A percentile compares a stretch with the other conserved stretches of the same genome.
Conservation (phyloP, 2,113 vertebrate species). For the Cnemophilus loriae region DNA sequence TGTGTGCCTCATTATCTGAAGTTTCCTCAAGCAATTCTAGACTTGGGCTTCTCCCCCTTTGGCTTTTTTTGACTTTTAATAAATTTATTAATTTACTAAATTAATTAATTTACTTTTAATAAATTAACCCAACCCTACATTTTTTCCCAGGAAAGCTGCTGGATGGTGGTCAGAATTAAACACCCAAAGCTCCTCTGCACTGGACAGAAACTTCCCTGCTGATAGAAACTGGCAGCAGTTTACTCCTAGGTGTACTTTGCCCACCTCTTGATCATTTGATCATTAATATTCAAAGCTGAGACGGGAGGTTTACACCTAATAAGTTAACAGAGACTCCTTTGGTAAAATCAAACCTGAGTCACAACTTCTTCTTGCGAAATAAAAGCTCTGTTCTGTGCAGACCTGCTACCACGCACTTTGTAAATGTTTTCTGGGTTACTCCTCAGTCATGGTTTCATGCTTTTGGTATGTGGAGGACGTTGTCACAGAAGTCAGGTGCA, state of each 20-base stretch:
- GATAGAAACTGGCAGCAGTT: background rate
- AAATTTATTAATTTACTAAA: too few species aligned
- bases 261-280: background rate
- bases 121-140: fast-evolving
- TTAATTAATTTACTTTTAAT: background rate
- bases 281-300: background rate
- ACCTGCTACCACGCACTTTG: fast-evolving
- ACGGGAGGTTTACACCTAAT: fast-evolving
- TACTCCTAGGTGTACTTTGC: fast-evolving
- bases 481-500: background rate
- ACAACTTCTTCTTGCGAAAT: background rate
- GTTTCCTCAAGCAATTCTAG: background rate
- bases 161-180: fast-evolving
- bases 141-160: background rate
- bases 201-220: background rate
- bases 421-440: background rate
- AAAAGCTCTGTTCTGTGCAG: fast-evolving
- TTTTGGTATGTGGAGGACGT: background rate
- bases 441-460: background rate
- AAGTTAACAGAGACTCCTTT: background rate
- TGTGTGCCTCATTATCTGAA: fast-evolving
- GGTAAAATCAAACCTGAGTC: background rate
- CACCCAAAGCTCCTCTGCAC: background rate
- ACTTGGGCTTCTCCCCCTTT: background rate
- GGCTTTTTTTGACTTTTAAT: fast-evolving